Evolutionary conservation across 1,140 invertebrate genomes (phyloP).

Genomic region (Hormaphis cornu): DNA sequence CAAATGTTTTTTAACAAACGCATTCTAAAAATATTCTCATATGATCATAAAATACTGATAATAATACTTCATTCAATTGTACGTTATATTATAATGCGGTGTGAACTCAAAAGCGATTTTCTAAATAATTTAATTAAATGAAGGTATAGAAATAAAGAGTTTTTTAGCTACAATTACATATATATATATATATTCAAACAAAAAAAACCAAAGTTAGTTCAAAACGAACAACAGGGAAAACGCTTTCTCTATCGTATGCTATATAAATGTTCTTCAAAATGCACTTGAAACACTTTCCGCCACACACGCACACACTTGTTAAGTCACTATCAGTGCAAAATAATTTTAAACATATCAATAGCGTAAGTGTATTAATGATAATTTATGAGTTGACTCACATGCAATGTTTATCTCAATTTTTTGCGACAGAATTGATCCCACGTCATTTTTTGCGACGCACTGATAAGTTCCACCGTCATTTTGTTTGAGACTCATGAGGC

Average conservation of each 20-base stretch:
- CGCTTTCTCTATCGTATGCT: background rate
- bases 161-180: background rate
- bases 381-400: conserved; percentile 55
- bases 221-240: background rate
- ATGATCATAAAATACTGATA: too few species aligned
- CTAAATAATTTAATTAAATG: background rate
- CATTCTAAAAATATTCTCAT: too few species aligned
- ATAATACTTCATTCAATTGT: too few species aligned
- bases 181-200: background rate
- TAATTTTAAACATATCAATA: background rate
- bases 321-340: background rate
- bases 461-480: conserved; percentile 79
- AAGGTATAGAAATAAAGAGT: background rate
- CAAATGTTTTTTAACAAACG: too few species aligned
- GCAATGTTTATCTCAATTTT: conserved; percentile 76
- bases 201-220: background rate
- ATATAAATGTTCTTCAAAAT: background rate
- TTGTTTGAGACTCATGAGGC: conserved; percentile 65
- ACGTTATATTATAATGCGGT: background rate
- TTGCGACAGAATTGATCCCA: conserved; percentile 82
- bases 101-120: background rate
- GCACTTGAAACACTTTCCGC: background rate
- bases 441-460: conserved; percentile 80
- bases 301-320: background rate
- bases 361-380: background rate